phyloP scores from a whole-genome alignment of 2,113 vertebrate genomes.

The Oncorhynchus gorbuscha region DNA sequence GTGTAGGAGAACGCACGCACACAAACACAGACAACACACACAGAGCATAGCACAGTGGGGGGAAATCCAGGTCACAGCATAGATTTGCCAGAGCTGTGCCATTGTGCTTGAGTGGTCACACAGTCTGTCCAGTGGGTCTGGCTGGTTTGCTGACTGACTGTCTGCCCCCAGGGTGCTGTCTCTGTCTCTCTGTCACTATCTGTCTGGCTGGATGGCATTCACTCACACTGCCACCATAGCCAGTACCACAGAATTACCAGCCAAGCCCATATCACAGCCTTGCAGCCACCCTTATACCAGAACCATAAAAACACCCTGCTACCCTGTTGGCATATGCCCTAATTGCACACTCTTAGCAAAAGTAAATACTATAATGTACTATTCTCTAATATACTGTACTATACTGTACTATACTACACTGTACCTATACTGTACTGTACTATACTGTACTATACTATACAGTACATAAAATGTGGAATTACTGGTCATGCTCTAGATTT shows the following conservation, averaged over 20 bases:
- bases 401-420: no score
- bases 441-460: no score
- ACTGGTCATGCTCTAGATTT: no score
- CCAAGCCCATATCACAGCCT: background rate
- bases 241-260: background rate
- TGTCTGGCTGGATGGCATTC: constrained; percentile 3
- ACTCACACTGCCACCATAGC: background rate
- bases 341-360: background rate
- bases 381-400: no score
- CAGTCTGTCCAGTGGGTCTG: constrained; percentile 55
- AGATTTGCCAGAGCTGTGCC: constrained; percentile 54
- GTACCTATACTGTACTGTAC: no score
- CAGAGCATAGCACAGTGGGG: constrained; percentile 25
- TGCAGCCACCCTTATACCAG: background rate
- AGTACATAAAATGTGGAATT: no score
- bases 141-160: constrained; percentile 61
- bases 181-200: constrained; percentile 23
- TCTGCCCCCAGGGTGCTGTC: constrained; percentile 50
- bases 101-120: constrained; percentile 64
- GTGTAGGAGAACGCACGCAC: constrained; percentile 8
- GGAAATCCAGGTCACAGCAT: constrained; percentile 63
- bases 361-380: no score
- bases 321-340: background rate
- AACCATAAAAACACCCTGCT: background rate
- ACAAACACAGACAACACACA: constrained; percentile 15